Base-by-base conservation (phyloP, 2,888 invertebrate genomes). In the Hirtodrosophila alboralis region DNA sequence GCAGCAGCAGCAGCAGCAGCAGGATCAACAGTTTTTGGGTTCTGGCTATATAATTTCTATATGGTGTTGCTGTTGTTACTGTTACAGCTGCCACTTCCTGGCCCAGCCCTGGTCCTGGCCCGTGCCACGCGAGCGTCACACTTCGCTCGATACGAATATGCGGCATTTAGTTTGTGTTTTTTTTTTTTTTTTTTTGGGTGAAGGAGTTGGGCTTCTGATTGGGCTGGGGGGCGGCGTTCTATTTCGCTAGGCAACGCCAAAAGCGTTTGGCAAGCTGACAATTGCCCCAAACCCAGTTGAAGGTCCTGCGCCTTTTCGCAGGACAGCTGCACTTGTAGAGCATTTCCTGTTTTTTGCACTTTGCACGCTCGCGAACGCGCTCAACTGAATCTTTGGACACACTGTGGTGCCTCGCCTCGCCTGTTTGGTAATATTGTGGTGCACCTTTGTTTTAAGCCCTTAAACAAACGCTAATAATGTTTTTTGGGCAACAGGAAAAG, bases 81-180 rank as follows among this genome's bases (percentile, higher is more conserved):
- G 76, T 71, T 80, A 74, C 79, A 81, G 81, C 77, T 84, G 84
- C 84, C 84, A 79, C 76, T 75, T 75, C 75, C 75, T 68, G 84
- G 60, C 67, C 69, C 81, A n/a, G n/a, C n/a, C n/a, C n/a, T n/a
- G n/a, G n/a, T 75, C 75, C 75, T 68, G 84, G 60, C 67, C 69
- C 81, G 75, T 78, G 79, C 81, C 75, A 81, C 83, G 76, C 74
- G 85, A 76, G 63, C 78, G 84, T 81, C 84, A 77, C 81, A 83
- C 84, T 78, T 71, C 74, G 59, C 53, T 66, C 71, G 57, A 67
- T 71, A 58, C 62, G 52, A 53, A 59, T 41, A 41, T 57, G 57
- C 57, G 57, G 57, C 54, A 21, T 34, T 45, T 36, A 30, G 45
- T 37, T n/a, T n/a, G n/a, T n/a, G n/a, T n/a, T n/a, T n/a, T n/a